phyloP scores from a whole-genome alignment of 2,113 vertebrate species.

The Cygnus atratus region DNA sequence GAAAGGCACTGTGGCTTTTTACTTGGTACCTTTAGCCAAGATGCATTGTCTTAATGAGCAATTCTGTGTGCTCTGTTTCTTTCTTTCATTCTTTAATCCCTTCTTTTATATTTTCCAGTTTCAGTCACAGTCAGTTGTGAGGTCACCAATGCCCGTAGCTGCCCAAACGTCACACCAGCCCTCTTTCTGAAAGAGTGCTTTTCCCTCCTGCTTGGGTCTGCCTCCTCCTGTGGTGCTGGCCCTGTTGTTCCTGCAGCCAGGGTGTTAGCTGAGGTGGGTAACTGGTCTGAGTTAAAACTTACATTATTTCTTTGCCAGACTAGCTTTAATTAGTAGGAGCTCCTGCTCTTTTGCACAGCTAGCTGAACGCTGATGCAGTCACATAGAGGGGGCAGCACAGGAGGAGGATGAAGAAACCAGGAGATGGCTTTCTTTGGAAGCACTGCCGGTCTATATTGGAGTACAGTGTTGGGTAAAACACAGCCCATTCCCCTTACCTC shows the following conservation, averaged over 20 bases:
- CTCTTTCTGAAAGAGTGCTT: not conserved
- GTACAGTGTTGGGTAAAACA: not conserved
- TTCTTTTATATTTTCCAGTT: not conserved
- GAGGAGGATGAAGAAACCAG: not conserved
- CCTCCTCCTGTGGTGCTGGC: not conserved
- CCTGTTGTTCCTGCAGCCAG: not conserved
- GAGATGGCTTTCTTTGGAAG: not conserved
- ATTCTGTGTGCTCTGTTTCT: not conserved
- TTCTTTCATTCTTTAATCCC: not conserved
- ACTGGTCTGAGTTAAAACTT: not conserved
- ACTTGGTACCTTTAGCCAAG: not conserved
- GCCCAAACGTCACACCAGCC: not conserved
- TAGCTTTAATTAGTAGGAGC: not conserved
- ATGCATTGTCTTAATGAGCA: not conserved
- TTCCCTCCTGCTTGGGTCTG: not conserved
- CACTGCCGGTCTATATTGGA: not conserved
- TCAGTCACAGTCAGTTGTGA: not conserved
- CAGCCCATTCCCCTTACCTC: not conserved
- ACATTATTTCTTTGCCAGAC: not conserved
- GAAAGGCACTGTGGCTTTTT: not conserved
- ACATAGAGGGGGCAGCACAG: rapidly evolving
- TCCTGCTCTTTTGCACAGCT: not conserved
- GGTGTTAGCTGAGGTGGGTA: not conserved
- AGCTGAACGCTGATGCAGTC: not conserved
- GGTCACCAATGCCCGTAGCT: not conserved